Evolutionary conservation across 2,113 vertebrate species (phyloP).

Genomic region (Craseonycteris thonglongyai): DNA sequence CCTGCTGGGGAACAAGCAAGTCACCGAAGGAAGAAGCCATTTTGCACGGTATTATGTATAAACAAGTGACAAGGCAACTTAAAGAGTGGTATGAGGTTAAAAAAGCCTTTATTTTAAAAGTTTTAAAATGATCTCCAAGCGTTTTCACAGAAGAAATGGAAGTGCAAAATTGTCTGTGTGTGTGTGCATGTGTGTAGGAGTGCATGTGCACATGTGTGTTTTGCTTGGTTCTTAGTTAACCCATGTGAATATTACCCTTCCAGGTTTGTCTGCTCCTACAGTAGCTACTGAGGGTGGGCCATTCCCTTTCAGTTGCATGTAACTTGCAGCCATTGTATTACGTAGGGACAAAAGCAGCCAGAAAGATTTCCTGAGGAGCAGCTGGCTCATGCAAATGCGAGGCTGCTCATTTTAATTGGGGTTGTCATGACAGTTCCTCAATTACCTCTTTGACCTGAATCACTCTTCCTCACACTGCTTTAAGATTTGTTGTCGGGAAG

Average conservation of each 20-base stretch:
- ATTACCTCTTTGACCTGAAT: conserved; percentile 36
- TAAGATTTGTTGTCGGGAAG: neutral
- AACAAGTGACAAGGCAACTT: neutral
- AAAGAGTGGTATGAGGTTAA: neutral
- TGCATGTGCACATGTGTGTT: neutral
- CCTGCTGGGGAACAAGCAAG: neutral
- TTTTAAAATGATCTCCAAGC: neutral
- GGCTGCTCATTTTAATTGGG: conserved; percentile 51
- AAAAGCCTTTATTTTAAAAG: neutral
- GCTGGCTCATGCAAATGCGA: conserved; percentile 23
- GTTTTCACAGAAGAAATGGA: neutral
- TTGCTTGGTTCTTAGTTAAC: neutral
- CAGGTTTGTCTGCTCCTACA: neutral
- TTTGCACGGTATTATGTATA: neutral
- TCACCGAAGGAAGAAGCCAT: neutral
- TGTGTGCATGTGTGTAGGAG: neutral
- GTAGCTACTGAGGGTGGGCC: neutral
- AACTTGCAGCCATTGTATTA: conserved; percentile 47
- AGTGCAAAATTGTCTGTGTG: neutral
- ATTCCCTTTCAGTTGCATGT: conserved; percentile 13
- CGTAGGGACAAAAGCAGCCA: conserved; percentile 30
- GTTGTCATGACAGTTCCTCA: conserved; percentile 57
- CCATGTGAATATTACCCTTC: neutral
- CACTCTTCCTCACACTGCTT: neutral
- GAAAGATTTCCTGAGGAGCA: conserved; percentile 39